Conservation (phyloP, 2,797 vertebrate species). For the Platyrinchus mystaceus region DNA sequence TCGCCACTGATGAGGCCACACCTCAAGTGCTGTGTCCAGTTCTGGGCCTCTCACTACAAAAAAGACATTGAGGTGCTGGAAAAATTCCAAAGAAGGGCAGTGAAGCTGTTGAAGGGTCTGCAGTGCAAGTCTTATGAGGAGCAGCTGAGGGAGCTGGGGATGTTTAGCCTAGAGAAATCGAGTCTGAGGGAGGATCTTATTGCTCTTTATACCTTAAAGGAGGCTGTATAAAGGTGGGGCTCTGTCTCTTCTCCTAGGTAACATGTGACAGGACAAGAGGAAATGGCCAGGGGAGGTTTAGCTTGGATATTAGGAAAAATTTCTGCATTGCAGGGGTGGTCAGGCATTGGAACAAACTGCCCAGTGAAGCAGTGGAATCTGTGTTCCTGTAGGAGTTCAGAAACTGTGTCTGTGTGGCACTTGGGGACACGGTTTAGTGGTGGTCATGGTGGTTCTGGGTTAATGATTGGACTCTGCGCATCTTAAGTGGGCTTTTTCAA, state of each 20-base stretch:
- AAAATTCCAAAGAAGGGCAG: accelerated
- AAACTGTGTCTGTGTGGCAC: background rate
- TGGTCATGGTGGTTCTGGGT: background rate
- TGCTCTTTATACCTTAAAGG: background rate
- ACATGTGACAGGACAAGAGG: background rate
- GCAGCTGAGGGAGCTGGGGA: background rate
- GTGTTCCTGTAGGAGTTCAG: background rate
- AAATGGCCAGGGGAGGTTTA: background rate
- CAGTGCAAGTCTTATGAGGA: background rate
- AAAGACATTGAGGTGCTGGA: background rate
- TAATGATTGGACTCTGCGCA: accelerated
- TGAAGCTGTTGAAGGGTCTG: accelerated
- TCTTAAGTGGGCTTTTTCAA: background rate
- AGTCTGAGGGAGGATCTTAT: background rate
- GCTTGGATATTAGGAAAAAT: background rate
- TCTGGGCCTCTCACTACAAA: background rate
- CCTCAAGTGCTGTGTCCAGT: accelerated
- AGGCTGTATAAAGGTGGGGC: background rate
- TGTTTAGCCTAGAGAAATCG: background rate
- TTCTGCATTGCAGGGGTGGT: accelerated
- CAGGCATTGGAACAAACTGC: background rate
- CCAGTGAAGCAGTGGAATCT: background rate
- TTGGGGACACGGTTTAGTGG: background rate
- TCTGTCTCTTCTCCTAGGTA: background rate
- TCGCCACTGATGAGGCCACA: accelerated